Evolutionary conservation across 2,113 vertebrate species (phyloP), one percentile per base, ranked within the genome.

Genomic region (Eolophus roseicapilla): DNA sequence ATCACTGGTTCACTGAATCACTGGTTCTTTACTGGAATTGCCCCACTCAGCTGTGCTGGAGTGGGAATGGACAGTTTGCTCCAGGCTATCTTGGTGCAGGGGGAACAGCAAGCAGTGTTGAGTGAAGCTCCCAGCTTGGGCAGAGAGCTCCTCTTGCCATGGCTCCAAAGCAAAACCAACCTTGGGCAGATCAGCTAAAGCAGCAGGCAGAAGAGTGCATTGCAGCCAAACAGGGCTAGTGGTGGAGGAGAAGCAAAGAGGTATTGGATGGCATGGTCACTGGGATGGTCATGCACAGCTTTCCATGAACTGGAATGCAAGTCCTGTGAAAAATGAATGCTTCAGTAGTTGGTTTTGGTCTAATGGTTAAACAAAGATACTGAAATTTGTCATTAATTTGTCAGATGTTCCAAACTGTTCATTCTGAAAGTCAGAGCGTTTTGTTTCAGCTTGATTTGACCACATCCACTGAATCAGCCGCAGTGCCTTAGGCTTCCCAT

Each of bases 391-490:
- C 27, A 55, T 67, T 18, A 68, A 67, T 63, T 88, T 81, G 65
- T 93, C 47, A 67, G 25, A 10, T 81, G 47, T 55, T 91, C 43
- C 70, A 64, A 87, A 73, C 0, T 15, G 6, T 41, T 89, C 2
- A 5, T 89, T 89, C 47, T 75, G 35, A 64, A 86, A 89, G 67
- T 85, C 81, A 89, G 78, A 92, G 52, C 3, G 0, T 73, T 84
- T 91, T 71, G 9, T 78, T 95, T 95, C 86, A 57, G 69, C 67
- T 91, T 92, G 46, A 46, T 95, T 79, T 91, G 74, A 57, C 69
- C 52, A 41, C 43, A 84, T 93, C 65, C 0, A 0, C 47, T 50
- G 47, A 62, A 87, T 95, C 84, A 65, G 23, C 71, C 0, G 0
- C 33, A 52, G 60, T 62, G 77, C 81, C 62, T 79, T 21, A 78